Evolutionary conservation across 2,113 vertebrate genomes (phyloP), one percentile per base, ranked within the genome.

Genomic region (Gadus chalcogrammus): DNA sequence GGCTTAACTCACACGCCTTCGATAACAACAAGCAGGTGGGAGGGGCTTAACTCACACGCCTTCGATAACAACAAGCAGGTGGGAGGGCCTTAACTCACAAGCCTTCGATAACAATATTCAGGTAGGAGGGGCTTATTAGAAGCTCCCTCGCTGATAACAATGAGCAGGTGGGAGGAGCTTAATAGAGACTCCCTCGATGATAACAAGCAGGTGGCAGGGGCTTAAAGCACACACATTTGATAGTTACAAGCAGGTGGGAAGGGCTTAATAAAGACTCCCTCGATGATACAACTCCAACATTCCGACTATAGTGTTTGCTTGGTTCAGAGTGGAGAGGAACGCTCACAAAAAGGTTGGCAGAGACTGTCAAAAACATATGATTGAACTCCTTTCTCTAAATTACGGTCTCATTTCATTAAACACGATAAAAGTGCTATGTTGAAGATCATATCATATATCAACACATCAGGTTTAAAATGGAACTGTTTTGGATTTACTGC

Each of bases 121-220:
- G 55, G 55, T 17, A 2, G n/a, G n/a, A 58, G 55, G 55, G n/a
- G 55, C 55, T 58, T 15, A 58, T 5, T 15, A 55, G 3, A 11
- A 8, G 15, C n/a, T 5, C 55, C 55, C 4, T 15, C 15, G n/a
- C 4, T 58, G 5, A 55, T 55, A 24, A 58, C 52, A 17, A 17
- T 15, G 98, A 97, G 84, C 93, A 96, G 77, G 97, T 98, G 79
- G 83, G 89, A 97, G 74, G 94, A 96, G 80, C 98, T 99, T 17
- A 96, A 97, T 73, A 97, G 99, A 48, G 97, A 96, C 3, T 96
- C 93, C 27, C 99, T 98, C 64, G 95, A 98, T 82, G 94, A 99
- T 82, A 98, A 97, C 78, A 98, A 97, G 84, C 93, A 96, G 77
- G 97, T 98, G 79, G 83, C 89, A 71, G 17, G 17, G 38, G 9